Evolutionary conservation across 2,113 vertebrate genomes (phyloP).

Genomic region (Aegypius monachus): DNA sequence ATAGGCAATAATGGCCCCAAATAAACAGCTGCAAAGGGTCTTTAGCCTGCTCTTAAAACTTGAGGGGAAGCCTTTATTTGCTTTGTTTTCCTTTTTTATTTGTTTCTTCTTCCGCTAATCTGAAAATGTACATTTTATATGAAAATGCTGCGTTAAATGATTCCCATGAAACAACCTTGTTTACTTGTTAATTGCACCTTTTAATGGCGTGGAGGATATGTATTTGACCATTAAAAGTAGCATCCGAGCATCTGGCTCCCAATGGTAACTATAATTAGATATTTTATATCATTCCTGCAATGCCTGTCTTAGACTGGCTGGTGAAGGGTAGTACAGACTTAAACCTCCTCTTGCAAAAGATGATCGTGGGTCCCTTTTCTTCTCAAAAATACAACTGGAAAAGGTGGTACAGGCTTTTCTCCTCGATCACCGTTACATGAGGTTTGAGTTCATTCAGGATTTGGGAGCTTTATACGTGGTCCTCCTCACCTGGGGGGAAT

Average conservation of each 20-base stretch:
- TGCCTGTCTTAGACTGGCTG: not conserved
- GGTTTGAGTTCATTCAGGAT: not conserved
- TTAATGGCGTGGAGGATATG: not conserved
- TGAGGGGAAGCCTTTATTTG: not conserved
- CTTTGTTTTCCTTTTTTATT: not conserved
- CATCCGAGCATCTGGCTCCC: not conserved
- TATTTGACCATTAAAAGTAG: not conserved
- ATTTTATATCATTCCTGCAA: not conserved
- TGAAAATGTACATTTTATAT: not conserved
- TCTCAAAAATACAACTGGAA: not conserved
- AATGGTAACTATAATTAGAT: rapidly evolving
- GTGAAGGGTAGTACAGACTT: rapidly evolving
- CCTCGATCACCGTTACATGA: rapidly evolving
- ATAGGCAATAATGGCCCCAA: not conserved
- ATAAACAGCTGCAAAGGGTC: not conserved
- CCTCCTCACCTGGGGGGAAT: rapidly evolving
- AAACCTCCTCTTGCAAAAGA: not conserved
- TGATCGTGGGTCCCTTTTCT: not conserved
- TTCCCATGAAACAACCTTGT: not conserved
- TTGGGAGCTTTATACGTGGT: rapidly evolving
- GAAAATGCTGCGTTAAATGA: not conserved
- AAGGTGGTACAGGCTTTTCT: not conserved
- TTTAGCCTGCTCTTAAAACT: not conserved
- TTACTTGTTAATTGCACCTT: not conserved
- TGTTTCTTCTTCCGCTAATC: not conserved